A percentile compares a stretch with the other conserved stretches of the same genome.
These are phyloP conservation scores for Lasioglossum villosulum DNA, from an alignment of 2,888 invertebrate species.

Conservation along the genomic window DNA sequence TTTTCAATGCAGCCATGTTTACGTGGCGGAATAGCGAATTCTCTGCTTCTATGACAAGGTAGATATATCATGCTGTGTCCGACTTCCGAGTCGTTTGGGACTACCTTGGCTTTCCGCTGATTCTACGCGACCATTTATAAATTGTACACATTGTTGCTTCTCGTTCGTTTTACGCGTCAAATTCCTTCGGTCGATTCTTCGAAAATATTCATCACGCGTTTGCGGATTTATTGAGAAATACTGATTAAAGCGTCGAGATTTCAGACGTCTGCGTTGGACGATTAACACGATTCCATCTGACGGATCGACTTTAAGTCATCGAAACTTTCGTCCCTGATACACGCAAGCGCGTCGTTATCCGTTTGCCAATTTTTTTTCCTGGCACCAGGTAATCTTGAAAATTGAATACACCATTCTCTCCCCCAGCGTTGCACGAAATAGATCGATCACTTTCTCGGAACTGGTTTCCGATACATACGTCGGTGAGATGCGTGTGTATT, in stretches of 20 bases:
- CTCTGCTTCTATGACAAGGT: not conserved
- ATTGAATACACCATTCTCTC: slow-evolving; percentile 17
- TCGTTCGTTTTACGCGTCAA: not conserved
- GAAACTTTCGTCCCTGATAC: not conserved
- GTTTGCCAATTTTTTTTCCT: slow-evolving; percentile 29
- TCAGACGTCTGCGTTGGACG: not conserved
- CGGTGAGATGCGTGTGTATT: slow-evolving; percentile 28
- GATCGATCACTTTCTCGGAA: slow-evolving; percentile 51
- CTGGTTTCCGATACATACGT: slow-evolving; percentile 41
- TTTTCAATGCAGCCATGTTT: slow-evolving; percentile 50
- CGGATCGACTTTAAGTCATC: not conserved
- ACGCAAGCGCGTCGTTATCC: slow-evolving; percentile 27
- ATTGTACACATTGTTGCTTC: not conserved
- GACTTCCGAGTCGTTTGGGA: slow-evolving; percentile 10
- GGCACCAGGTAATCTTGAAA: slow-evolving; percentile 26
- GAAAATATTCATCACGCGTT: not conserved
- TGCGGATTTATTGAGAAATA: not conserved
- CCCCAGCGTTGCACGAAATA: slow-evolving; percentile 29
- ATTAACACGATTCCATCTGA: not conserved
- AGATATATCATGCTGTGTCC: slow-evolving; percentile 1
- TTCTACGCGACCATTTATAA: not conserved
- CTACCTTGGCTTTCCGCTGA: not conserved
- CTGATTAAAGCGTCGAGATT: not conserved
- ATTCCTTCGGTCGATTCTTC: not conserved
- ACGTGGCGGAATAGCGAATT: slow-evolving; percentile 17